Evolutionary conservation across 2,113 vertebrate genomes (phyloP).

Genomic region (Mirounga angustirostris): DNA sequence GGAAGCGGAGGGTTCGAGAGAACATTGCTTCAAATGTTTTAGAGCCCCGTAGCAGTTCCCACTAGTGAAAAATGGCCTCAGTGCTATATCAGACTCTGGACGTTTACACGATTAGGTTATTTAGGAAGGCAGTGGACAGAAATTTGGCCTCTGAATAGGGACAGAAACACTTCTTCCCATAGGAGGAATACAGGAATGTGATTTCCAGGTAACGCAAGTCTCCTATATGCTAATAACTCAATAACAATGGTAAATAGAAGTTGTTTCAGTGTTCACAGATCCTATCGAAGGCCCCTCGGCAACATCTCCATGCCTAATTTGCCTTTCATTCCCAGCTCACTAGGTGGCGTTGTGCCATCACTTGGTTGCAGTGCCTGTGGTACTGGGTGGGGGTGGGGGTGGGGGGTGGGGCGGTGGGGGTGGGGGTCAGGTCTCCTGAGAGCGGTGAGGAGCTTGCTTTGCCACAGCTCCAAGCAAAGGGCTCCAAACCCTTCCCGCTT

Average conservation of each 20-base stretch:
- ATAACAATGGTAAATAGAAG: neutral
- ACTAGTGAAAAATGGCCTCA: neutral
- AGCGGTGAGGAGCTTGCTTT: neutral
- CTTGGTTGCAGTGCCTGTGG: neutral
- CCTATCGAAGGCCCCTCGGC: neutral
- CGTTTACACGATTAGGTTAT: neutral
- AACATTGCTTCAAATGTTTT: neutral
- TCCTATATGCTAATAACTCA: neutral
- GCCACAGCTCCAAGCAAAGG: neutral
- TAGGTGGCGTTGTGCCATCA: neutral
- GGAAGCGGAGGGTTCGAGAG: neutral
- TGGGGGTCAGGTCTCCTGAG: neutral
- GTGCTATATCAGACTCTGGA: neutral
- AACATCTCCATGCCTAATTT: neutral
- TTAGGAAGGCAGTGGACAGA: neutral
- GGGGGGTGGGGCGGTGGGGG: fast-evolving
- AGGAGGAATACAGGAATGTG: neutral
- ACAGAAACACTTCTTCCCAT: neutral
- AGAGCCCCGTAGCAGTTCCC: neutral
- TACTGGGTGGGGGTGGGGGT: no score
- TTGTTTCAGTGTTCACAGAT: neutral
- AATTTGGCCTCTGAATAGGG: neutral
- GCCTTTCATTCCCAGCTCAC: neutral
- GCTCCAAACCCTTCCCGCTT: neutral
- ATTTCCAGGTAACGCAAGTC: neutral